A percentile compares a stretch with the other conserved stretches of the same genome.
phyloP scores from a whole-genome alignment of 2,113 vertebrate genomes.

The Hypocryptadius cinnamomeus region DNA sequence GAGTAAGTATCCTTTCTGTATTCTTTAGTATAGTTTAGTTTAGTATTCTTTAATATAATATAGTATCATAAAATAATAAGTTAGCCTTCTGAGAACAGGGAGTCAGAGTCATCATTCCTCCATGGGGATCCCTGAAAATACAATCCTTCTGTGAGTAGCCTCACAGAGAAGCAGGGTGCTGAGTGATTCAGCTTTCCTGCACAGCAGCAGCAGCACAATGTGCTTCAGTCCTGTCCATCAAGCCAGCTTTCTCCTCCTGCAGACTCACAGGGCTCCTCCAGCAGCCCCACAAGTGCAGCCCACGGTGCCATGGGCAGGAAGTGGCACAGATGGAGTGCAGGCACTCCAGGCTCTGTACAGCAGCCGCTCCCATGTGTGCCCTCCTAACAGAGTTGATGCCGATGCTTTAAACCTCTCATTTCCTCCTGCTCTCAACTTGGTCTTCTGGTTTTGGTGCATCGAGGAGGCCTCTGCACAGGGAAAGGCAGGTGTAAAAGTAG shows the following conservation, averaged over 20 bases:
- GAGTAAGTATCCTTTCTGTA: no score
- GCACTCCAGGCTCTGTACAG: background rate
- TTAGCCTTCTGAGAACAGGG: no score
- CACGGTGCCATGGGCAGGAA: rapidly evolving
- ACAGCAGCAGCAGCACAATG: background rate
- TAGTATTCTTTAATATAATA: no score
- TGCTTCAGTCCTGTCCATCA: background rate
- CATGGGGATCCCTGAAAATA: no score
- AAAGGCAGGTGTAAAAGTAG: background rate
- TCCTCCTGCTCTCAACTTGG: background rate
- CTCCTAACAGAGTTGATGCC: background rate
- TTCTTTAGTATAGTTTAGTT: no score
- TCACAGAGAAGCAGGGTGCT: background rate
- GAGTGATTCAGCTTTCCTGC: background rate
- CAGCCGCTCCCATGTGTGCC: background rate
- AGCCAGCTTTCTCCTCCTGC: background rate
- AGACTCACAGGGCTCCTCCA: background rate
- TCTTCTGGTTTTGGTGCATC: background rate
- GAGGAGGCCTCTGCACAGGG: background rate
- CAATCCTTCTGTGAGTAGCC: background rate
- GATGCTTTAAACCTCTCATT: background rate
- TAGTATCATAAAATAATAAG: no score
- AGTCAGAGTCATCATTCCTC: no score
- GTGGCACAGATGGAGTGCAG: rapidly evolving
- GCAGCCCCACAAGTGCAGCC: background rate